phyloP scores from a whole-genome alignment of 2,888 invertebrate species.

The Monochamus alternatus region DNA sequence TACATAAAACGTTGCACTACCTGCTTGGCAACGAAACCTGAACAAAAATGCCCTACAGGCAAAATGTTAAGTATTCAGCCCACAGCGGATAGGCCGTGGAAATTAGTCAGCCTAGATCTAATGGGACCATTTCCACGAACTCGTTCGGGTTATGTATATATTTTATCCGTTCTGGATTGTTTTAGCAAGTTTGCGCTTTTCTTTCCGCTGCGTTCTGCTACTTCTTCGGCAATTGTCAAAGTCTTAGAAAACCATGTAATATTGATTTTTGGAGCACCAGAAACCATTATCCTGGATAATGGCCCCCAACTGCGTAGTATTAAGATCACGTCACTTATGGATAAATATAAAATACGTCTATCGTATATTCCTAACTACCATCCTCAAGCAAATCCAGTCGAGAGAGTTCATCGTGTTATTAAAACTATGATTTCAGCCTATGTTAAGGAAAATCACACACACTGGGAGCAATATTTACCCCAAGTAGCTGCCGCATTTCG shows the following conservation, averaged over 20 bases:
- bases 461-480: constrained; percentile 46
- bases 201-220: constrained; percentile 41
- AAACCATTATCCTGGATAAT: constrained; percentile 45
- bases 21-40: constrained; percentile 48
- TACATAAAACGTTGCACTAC: constrained; percentile 48
- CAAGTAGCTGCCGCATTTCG: constrained; percentile 46
- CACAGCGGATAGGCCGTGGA: constrained; percentile 36
- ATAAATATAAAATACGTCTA: neutral
- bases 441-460: constrained; percentile 51
- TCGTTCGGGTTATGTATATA: constrained; percentile 29
- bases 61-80: constrained; percentile 42
- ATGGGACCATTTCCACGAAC: constrained; percentile 50
- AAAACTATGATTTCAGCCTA: constrained; percentile 59
- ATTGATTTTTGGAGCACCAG: constrained; percentile 45
- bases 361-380: constrained; percentile 1
- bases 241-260: constrained; percentile 45
- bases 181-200: constrained; percentile 41
- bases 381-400: constrained; percentile 7
- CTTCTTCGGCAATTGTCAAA: constrained; percentile 15
- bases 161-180: constrained; percentile 39
- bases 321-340: no score
- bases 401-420: constrained; percentile 57
- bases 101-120: constrained; percentile 46
- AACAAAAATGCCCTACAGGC: constrained; percentile 46
- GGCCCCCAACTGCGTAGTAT: constrained; percentile 28